Base-by-base conservation (phyloP, 2,113 vertebrate genomes). In the Cochlearius cochlearius region DNA sequence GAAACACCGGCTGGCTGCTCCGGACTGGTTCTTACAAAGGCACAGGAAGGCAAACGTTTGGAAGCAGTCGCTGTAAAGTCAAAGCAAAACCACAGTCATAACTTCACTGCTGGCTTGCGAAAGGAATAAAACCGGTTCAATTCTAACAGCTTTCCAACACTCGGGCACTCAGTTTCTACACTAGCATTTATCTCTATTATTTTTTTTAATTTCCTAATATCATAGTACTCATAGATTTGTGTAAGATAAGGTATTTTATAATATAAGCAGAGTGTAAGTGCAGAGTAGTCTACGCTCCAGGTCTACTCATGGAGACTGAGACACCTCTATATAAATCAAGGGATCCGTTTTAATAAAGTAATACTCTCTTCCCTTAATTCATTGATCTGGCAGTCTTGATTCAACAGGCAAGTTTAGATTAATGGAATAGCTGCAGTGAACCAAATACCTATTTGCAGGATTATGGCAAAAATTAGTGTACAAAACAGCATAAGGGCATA, bases 1-100 rank as follows among this genome's bases (percentile, higher is more conserved):
- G 55, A 64, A 34, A 27, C 23, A n/a, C 58, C 0, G 0, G 10
- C 55, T 47, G 74, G 29, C 9, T 41, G 63, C 34, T 71, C 13
- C 9, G 0, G 21, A 9, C 20, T 23, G 11, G 17, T 49, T 88
- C 77, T 91, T 53, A 36, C 7, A 38, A 82, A 69, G 55, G 34
- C 45, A 30, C 22, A 12, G 27, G 62, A 73, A 63, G 49, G 59
- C 38, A 77, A 60, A 60, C 8, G 29, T 53, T 68, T 59, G 16
- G 69, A 53, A 83, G 29, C 15, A 63, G 66, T 52, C 60, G 39
- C 59, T 96, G 41, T 36, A 21, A 63, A 94, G 30, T 66, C 36
- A 78, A 83, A 94, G 22, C 34, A 79, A 45, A 96, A 62, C 3
- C n/a, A 52, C 52, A 71, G 78, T 16, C n/a, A 75, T 17, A 85